Conservation (phyloP, 2,797 vertebrate genomes). For the Phyllotis vaccarum region DNA sequence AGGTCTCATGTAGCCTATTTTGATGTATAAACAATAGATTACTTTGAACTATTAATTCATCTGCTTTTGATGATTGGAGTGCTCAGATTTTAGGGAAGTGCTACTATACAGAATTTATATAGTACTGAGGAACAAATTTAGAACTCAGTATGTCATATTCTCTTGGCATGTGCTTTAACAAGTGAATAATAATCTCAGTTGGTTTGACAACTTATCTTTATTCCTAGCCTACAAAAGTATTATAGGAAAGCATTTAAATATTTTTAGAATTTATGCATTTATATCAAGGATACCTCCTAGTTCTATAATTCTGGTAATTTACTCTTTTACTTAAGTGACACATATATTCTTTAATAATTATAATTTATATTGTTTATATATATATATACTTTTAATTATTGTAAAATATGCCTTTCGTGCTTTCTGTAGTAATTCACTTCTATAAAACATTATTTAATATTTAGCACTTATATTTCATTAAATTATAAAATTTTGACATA, state of each 20-base stretch:
- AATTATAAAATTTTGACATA: constrained; percentile 11
- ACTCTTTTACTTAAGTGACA: neutral
- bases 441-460: neutral
- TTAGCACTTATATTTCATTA: constrained; percentile 33
- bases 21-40: neutral
- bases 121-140: neutral
- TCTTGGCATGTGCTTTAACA: neutral
- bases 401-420: neutral
- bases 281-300: neutral
- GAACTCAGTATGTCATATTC: neutral
- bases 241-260: neutral
- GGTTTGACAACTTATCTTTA: neutral
- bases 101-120: neutral
- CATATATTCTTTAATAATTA: neutral
- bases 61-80: neutral
- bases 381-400: constrained; percentile 10
- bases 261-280: neutral
- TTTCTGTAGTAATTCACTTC: neutral
- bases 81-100: no score
- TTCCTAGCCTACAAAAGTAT: neutral
- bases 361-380: neutral
- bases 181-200: neutral
- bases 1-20: neutral
- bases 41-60: neutral
- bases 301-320: neutral